A percentile compares a stretch with the other conserved stretches of the same genome.
These are phyloP conservation scores for Campylomormyrus numenius DNA, from an alignment of 2,113 vertebrate genomes.

Conservation along the genomic window DNA sequence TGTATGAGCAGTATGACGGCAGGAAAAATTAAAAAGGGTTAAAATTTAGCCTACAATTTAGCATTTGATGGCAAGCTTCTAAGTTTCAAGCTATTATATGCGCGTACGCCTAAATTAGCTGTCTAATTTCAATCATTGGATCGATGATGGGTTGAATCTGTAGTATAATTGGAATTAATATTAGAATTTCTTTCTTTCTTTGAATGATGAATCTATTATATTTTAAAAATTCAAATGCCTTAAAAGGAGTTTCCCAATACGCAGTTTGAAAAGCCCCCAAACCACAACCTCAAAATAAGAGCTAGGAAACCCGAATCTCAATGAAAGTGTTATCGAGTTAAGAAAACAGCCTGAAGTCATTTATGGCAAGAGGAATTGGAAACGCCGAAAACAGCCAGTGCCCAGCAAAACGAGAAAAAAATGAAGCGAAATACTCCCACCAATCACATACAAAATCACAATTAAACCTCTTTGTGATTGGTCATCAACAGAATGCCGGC, in stretches of 20 bases:
- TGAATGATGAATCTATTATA: background rate
- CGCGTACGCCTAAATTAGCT: background rate
- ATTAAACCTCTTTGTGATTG: background rate
- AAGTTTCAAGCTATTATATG: too few relatives aligned
- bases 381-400: background rate
- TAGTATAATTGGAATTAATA: background rate
- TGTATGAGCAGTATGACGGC: too few relatives aligned
- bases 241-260: background rate
- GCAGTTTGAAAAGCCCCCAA: background rate
- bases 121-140: background rate
- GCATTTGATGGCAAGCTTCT: too few relatives aligned
- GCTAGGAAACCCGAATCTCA: background rate
- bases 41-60: too few relatives aligned
- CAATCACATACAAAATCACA: background rate
- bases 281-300: background rate
- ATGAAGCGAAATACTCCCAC: background rate
- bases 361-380: background rate
- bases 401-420: background rate
- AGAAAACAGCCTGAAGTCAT: background rate
- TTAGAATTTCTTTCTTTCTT: background rate
- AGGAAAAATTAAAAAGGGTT: too few relatives aligned
- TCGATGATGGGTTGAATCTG: background rate
- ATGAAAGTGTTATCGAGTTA: too few relatives aligned
- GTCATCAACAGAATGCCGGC: background rate
- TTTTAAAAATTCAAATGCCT: background rate